phyloP scores from a whole-genome alignment of 1,140 invertebrate genomes.

The Zophobas morio region DNA sequence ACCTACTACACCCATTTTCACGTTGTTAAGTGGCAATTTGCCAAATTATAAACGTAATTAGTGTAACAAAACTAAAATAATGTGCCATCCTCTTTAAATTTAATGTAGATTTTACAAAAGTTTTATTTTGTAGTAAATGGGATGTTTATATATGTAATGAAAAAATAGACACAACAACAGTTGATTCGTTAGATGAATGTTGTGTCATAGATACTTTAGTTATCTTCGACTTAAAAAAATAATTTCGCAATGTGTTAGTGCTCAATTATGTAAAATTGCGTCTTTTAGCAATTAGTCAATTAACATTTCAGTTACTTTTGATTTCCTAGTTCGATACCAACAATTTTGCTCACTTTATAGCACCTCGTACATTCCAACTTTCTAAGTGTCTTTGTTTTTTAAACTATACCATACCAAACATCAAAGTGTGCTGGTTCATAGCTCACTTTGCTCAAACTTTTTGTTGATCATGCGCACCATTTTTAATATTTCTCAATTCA shows the following conservation, averaged over 20 bases:
- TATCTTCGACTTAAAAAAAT: background rate
- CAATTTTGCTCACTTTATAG: conserved; percentile 34
- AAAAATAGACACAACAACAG: conserved; percentile 19
- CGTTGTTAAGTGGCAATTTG: conserved; percentile 31
- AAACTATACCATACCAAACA: background rate
- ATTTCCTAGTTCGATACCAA: conserved; percentile 2
- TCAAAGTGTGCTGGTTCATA: background rate
- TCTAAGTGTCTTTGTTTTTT: conserved; percentile 19
- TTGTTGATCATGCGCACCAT: background rate
- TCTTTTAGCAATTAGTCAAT: conserved; percentile 20
- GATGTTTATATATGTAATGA: conserved; percentile 33
- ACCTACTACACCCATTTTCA: conserved; percentile 16
- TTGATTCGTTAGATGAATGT: conserved; percentile 5
- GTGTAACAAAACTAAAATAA: conserved; percentile 36
- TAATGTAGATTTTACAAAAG: conserved; percentile 25
- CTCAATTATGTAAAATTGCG: conserved; percentile 18
- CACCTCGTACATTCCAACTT: conserved; percentile 24
- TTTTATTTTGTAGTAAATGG: conserved; percentile 39
- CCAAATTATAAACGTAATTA: conserved; percentile 35
- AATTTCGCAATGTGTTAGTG: conserved; percentile 35
- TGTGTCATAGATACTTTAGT: conserved; percentile 12
- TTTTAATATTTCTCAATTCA: conserved; percentile 34
- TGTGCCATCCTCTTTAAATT: conserved; percentile 34
- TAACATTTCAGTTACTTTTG: conserved; percentile 7
- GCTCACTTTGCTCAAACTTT: background rate